These are phyloP conservation scores for Reticulitermes lucifugus DNA, from an alignment of 2,888 invertebrate genomes.

Conservation along the genomic window DNA sequence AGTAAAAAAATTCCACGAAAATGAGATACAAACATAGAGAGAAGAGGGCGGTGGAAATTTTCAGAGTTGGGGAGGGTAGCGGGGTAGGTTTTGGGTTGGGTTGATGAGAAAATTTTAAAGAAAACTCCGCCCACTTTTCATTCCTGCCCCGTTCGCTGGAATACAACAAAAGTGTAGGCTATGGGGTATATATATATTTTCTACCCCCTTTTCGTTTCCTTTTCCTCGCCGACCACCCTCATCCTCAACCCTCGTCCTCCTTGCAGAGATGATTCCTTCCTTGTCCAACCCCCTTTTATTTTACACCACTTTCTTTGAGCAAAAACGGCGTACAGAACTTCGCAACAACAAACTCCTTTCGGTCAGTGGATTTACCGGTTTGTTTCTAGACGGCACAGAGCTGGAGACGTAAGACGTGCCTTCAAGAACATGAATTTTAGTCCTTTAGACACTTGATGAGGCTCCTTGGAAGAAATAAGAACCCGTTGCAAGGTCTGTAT, in stretches of 20 bases:
- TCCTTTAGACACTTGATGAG: no score
- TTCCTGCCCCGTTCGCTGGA: neutral
- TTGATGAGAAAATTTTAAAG: conserved; percentile 40
- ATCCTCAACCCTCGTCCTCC: conserved; percentile 39
- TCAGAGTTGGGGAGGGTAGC: neutral
- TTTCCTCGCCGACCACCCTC: conserved; percentile 38
- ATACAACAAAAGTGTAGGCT: conserved; percentile 31
- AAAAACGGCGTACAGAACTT: conserved; percentile 11
- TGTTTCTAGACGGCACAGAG: no score
- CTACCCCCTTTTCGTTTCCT: conserved; percentile 43
- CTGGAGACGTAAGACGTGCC: no score
- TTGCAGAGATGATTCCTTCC: conserved; percentile 41
- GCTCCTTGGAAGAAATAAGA: no score
- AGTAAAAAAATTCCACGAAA: conserved; percentile 20
- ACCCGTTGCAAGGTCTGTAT: no score
- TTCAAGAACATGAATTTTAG: no score
- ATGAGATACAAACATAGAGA: conserved; percentile 30
- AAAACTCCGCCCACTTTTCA: conserved; percentile 48
- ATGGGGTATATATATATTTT: conserved; percentile 32
- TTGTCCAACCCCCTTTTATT: conserved; percentile 43
- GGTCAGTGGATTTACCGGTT: no score
- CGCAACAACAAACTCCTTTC: no score
- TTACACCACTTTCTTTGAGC: conserved; percentile 34
- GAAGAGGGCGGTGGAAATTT: conserved; percentile 27
- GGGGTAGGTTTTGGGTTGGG: conserved; percentile 37